phyloP scores from a whole-genome alignment of 2,888 invertebrate genomes.

The Euplexia lucipara region DNA sequence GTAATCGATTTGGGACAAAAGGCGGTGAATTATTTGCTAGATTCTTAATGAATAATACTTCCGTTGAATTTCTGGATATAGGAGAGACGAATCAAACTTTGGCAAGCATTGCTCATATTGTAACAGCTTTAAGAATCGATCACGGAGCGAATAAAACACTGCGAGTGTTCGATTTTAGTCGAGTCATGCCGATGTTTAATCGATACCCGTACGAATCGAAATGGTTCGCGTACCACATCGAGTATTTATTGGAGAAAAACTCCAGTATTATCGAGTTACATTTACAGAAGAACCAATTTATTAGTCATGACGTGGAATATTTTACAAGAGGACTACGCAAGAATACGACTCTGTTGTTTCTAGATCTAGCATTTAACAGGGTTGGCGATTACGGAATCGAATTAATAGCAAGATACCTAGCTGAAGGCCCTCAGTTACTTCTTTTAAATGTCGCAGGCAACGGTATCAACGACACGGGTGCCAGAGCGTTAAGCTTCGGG shows the following conservation, averaged over 20 bases:
- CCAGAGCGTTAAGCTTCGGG: conserved; percentile 89
- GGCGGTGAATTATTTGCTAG: conserved; percentile 89
- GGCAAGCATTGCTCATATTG: conserved; percentile 89
- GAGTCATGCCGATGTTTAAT: conserved; percentile 80
- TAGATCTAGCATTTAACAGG: conserved; percentile 91
- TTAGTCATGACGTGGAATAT: conserved; percentile 91
- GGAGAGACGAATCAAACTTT: conserved; percentile 91
- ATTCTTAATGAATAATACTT: conserved; percentile 84
- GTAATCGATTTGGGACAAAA: conserved; percentile 90
- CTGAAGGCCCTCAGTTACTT: conserved; percentile 85
- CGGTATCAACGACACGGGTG: conserved; percentile 90
- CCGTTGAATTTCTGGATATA: conserved; percentile 88
- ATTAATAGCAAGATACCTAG: conserved; percentile 89
- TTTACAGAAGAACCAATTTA: conserved; percentile 91
- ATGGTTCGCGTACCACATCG: conserved; percentile 89
- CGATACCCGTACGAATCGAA: conserved; percentile 84
- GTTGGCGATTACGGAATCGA: conserved; percentile 92
- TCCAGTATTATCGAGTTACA: conserved; percentile 88
- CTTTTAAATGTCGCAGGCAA: conserved; percentile 91
- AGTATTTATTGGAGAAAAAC: conserved; percentile 82
- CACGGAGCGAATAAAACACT: conserved; percentile 78
- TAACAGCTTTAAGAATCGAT: conserved; percentile 85
- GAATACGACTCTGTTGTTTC: conserved; percentile 89
- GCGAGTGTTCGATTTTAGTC: conserved; percentile 83
- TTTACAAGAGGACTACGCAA: conserved; percentile 86